phyloP scores from a whole-genome alignment of 2,888 invertebrate genomes.

The Cephus pygmeus region DNA sequence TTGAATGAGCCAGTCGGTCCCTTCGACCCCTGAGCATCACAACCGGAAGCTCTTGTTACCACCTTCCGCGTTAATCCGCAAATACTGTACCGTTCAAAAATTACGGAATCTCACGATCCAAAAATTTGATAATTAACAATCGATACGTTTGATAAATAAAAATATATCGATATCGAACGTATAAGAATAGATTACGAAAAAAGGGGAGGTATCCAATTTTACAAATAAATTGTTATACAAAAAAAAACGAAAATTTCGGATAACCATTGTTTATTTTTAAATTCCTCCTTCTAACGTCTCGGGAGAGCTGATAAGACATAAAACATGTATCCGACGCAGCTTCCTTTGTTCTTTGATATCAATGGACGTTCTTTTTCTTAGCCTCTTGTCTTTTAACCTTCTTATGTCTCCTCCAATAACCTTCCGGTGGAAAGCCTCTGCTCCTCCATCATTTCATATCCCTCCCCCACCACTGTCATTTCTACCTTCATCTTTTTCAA shows the following conservation, averaged over 20 bases:
- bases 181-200: no score
- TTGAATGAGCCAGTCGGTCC: not conserved
- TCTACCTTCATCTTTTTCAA: conserved; percentile 7
- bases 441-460: conserved; percentile 7
- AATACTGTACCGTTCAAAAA: not conserved
- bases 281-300: not conserved
- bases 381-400: conserved; percentile 20
- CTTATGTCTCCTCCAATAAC: conserved; percentile 20
- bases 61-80: not conserved
- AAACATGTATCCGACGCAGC: not conserved
- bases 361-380: not conserved
- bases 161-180: no score
- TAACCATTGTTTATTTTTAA: not conserved
- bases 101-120: not conserved
- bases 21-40: not conserved
- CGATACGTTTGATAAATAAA: no score
- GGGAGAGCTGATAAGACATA: not conserved
- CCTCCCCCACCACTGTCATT: not conserved
- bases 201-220: no score
- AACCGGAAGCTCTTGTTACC: not conserved
- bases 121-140: not conserved
- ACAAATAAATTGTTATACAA: no score
- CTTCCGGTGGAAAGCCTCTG: conserved; percentile 4
- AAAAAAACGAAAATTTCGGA: not conserved
- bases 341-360: not conserved